Conservation (phyloP, 1,140 invertebrate species). For the Aphis craccivora region DNA sequence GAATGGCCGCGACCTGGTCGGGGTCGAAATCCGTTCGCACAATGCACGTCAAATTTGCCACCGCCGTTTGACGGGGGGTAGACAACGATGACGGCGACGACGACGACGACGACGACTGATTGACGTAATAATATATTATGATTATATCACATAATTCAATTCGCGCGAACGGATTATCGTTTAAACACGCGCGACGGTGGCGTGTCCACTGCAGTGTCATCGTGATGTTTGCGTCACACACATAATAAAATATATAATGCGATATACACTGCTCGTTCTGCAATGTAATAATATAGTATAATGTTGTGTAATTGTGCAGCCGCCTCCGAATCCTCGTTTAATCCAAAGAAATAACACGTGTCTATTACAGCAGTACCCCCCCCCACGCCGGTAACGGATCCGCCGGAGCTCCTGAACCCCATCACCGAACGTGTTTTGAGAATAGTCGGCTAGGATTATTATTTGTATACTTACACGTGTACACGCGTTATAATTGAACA, state of each 20-base stretch:
- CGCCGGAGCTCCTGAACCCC: not conserved
- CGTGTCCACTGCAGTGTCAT: not conserved
- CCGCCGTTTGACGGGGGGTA: not conserved
- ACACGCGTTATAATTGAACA: not conserved
- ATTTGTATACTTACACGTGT: slow-evolving; percentile 10
- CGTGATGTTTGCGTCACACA: not conserved
- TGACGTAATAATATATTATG: not conserved
- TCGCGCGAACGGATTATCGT: not conserved
- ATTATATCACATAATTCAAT: not conserved
- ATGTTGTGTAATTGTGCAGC: slow-evolving; percentile 1
- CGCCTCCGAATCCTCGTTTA: not conserved
- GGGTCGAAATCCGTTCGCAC: slow-evolving; percentile 10
- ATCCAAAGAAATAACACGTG: slow-evolving; percentile 15
- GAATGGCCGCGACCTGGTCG: not conserved
- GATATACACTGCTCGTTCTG: not conserved
- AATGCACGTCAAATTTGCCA: not conserved
- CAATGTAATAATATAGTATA: not conserved
- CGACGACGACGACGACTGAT: not conserved
- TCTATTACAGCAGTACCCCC: not conserved
- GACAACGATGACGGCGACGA: no score
- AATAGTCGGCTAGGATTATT: not conserved
- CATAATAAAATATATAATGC: not conserved
- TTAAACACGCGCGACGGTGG: not conserved
- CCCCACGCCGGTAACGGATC: no score
- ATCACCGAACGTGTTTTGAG: not conserved